Evolutionary conservation across 2,797 vertebrate species (phyloP), one percentile per base, ranked within the genome.

Genomic region (Scleropages formosus): DNA sequence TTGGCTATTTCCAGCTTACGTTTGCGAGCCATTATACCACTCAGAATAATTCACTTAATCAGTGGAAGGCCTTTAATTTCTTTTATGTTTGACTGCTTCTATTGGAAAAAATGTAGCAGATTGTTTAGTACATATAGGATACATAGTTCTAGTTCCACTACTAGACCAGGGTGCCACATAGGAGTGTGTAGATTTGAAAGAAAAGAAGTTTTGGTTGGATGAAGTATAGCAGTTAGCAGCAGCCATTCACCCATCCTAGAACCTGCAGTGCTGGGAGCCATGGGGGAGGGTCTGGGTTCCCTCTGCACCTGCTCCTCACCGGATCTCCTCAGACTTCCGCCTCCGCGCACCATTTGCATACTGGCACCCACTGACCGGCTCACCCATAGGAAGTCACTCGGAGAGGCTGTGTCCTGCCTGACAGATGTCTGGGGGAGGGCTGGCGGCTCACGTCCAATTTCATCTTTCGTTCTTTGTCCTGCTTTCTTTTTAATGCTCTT

Each of bases 371-470:
- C 58, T 71, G 69, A 69, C 49, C 27, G 16, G 53, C 24, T 71
- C 56, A 72, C 53, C 70, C 70, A 60, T 31, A 59, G 58, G 70
- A 72, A 46, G 70, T 56, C 53, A 20, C 53, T 61, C 39, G 31
- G 67, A 70, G 70, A 60, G 70, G 39, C 70, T 13, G 26, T 61
- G 70, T 72, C n/a, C 56, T 72, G 46, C 56, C 70, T 59, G 70
- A 61, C 51, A 61, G 70, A 72, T 72, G 58, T 72, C 70, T 72
- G 53, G 53, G 58, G 53, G 53, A 59, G 70, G 70, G 70, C 27
- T 53, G 49, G 49, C 70, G 9, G 70, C 70, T 70, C 70, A 16
- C 27, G n/a, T 44, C 18, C 26, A 59, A 20, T 46, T 53, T 56
- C 53, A 49, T 58, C 69, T 58, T 31, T 53, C 53, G 58, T 53